These are phyloP conservation scores for Megaustenia siamemsis DNA, from an alignment of 2,888 invertebrate species.

Conservation along the genomic window DNA sequence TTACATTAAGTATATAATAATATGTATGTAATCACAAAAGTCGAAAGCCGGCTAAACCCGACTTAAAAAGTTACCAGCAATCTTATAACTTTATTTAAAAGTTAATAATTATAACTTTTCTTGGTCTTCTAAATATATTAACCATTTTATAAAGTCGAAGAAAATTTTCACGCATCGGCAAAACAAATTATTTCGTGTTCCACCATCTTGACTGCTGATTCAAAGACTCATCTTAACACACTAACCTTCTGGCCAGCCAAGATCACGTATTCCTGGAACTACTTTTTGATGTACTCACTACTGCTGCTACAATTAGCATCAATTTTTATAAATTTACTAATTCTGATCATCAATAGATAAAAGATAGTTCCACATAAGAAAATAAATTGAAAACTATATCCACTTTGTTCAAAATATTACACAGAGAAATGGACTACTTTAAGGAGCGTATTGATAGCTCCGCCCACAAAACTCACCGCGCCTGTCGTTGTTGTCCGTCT, in stretches of 20 bases:
- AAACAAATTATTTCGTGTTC: conserved; percentile 20
- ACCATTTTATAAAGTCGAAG: no score
- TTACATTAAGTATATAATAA: background rate
- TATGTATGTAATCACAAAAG: no score
- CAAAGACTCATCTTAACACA: background rate
- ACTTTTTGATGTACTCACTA: conserved; percentile 30
- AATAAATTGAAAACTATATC: background rate
- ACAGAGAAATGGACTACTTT: conserved; percentile 16
- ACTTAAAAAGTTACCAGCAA: background rate
- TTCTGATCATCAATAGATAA: background rate
- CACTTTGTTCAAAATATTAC: background rate
- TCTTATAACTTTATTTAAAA: background rate
- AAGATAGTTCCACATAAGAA: no score
- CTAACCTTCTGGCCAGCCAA: conserved; percentile 16
- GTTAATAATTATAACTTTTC: background rate
- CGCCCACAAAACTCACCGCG: conserved; percentile 28
- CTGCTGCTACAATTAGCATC: no score
- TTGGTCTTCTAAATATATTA: no score
- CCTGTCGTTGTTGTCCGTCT: conserved; percentile 32
- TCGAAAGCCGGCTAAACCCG: background rate
- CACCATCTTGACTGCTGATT: conserved; percentile 39
- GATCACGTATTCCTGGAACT: conserved; percentile 18
- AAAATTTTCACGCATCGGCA: background rate
- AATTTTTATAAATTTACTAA: background rate
- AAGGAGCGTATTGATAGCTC: conserved; percentile 32